Evolutionary conservation across 2,797 vertebrate species (phyloP), one percentile per base, ranked within the genome.

Genomic region (Sebastes matsubarae): DNA sequence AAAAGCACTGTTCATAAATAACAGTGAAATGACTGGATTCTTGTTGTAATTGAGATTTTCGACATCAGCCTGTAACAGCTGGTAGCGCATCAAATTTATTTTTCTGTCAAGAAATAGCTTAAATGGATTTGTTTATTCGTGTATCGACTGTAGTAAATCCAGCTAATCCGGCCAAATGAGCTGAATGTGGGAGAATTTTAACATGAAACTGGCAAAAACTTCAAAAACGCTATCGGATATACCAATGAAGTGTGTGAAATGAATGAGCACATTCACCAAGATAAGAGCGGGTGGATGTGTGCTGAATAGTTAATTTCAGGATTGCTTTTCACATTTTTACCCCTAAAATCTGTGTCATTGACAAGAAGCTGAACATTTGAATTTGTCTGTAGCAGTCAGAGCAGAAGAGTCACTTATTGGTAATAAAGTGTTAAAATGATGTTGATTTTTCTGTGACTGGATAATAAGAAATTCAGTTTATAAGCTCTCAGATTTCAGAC

Each of bases 131-230:
- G 24, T 67, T 52, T 10, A 50, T 72, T 72, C 14, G 11, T 32
- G 20, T 60, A 12, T 66, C 2, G 20, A 52, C 54, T 55, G 52
- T 57, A 58, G 69, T 52, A 13, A 12, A n/a, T 55, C 20, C 60
- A 72, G 74, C n/a, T 65, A 32, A 79, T 85, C 66, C 24, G n/a
- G 50, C 58, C 38, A 70, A 72, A 77, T 22, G 4, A 54, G 46
- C 22, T 22, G 60, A 59, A 63, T 79, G 13, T 25, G n/a, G 20
- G 34, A 18, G 20, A 18, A 27, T 55, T 59, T 65, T 8, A 72
- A 50, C 8, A 1, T 16, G 9, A 42, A 65, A 63, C 30, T 6
- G 6, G 29, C 14, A 32, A 52, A 80, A 82, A 60, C 30, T 1
- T 34, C 3, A 36, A 25, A 46, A 4, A 57, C 54, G 22, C 22